Conservation (phyloP, 2,888 invertebrate species). For the Mesochorus sp. region DNA sequence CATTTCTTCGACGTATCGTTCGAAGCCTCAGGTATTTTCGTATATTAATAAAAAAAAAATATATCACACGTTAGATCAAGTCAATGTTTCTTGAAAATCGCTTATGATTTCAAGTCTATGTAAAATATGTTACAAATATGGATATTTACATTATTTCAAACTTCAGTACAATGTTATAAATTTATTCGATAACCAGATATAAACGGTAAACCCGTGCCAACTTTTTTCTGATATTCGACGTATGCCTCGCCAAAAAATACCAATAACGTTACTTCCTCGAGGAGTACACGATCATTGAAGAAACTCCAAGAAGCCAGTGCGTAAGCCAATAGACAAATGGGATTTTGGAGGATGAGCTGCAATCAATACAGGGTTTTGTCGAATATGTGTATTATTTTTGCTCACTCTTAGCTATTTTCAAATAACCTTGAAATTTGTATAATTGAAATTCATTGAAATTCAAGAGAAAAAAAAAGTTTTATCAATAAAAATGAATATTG, state of each 20-base stretch:
- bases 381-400: not conserved
- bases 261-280: constrained; percentile 94
- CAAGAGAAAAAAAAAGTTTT: not conserved
- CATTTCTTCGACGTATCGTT: constrained; percentile 17
- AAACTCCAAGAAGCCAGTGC: constrained; percentile 94
- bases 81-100: constrained; percentile 15
- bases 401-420: not conserved
- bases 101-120: not conserved
- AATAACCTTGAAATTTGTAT: too few relatives aligned
- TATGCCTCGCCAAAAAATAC: constrained; percentile 97
- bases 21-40: constrained; percentile 5
- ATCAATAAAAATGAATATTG: too few relatives aligned
- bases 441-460: too few relatives aligned
- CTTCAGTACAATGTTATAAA: constrained; percentile 69
- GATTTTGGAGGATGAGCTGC: constrained; percentile 93
- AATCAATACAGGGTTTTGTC: constrained; percentile 70
- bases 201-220: constrained; percentile 94
- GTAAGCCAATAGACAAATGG: constrained; percentile 92
- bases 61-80: constrained; percentile 50
- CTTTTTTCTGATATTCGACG: constrained; percentile 91
- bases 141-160: constrained; percentile 59
- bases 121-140: constrained; percentile 26
- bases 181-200: constrained; percentile 89
- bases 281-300: constrained; percentile 92
- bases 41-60: constrained; percentile 29